Evolutionary conservation across 2,888 invertebrate genomes (phyloP), one percentile per base, ranked within the genome.

Genomic region (Phymatocera aterrima): DNA sequence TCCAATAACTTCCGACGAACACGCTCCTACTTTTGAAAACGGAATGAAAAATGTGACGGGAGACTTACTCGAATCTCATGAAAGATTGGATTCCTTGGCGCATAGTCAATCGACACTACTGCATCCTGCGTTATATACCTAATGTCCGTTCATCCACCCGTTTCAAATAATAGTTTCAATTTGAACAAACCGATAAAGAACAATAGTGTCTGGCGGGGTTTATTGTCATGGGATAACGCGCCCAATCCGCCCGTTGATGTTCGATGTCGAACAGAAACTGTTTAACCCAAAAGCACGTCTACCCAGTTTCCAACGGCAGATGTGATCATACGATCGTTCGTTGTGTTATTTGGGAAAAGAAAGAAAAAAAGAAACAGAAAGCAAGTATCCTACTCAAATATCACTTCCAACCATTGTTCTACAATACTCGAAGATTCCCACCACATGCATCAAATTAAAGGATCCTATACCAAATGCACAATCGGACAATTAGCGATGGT

Each of bases 171-270:
- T 72, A n/a, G 43, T 34, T 48, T 37, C 48, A 51, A 72, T 72
- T 31, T 34, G 12, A 72, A 72, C 31, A 57, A 24, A 28, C 15
- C 51, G 51, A 72, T 48, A 34, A 72, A 72, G 72, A 72, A 72
- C 72, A 72, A 72, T 72, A 34, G 70, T 51, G 72, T 72, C 72
- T 72, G 48, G 48, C 51, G n/a, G 51, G n/a, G n/a, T n/a, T 51
- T 34, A 72, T 72, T 72, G 51, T 72, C 18, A n/a, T n/a, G 34
- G 61, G 61, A 72, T 72, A 51, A 72, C 51, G 28, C 43, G 28
- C 43, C 48, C 48, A 34, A 72, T 51, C 34, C 48, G n/a, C n/a
- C 18, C 34, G 43, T 72, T 48, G 64, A 43, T 51, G 21, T 5
- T 18, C 31, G 6, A 51, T 72, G 37, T 51, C 51, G 61, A 37